Conservation (phyloP, 1,140 invertebrate species). For the Brachystomella parvula region DNA sequence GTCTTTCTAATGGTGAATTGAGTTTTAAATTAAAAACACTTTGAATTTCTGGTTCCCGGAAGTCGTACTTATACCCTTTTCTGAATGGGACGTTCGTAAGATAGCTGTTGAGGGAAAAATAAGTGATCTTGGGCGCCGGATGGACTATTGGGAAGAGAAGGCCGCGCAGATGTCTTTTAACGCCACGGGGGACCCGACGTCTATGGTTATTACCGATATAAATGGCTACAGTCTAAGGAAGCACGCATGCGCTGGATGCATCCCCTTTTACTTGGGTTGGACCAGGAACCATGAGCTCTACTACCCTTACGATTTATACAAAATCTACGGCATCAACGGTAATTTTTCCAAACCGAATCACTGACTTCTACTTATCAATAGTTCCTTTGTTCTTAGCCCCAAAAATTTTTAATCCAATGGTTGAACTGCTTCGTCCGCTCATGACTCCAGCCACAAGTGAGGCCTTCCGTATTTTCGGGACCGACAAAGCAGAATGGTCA, state of each 20-base stretch:
- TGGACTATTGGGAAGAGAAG: background rate
- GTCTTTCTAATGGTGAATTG: too few relatives aligned
- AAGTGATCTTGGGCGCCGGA: background rate
- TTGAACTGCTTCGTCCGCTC: background rate
- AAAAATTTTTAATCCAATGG: background rate
- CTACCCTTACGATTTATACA: conserved; percentile 5
- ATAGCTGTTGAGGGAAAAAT: background rate
- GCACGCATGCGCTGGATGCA: background rate
- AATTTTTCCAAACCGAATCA: background rate
- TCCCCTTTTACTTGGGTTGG: background rate
- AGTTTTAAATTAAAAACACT: too few relatives aligned
- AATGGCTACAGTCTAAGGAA: background rate
- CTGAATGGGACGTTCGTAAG: background rate
- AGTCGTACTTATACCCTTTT: background rate
- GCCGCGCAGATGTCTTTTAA: background rate
- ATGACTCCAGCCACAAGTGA: background rate
- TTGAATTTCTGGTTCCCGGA: too few relatives aligned
- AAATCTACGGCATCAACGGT: background rate
- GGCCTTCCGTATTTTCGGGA: background rate
- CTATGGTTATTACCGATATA: background rate
- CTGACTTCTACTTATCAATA: background rate
- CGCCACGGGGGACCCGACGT: background rate
- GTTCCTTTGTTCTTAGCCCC: background rate
- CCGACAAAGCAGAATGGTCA: background rate
- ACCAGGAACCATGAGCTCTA: background rate